Conservation (phyloP, 2,113 vertebrate species). For the Amphilophus citrinellus region DNA sequence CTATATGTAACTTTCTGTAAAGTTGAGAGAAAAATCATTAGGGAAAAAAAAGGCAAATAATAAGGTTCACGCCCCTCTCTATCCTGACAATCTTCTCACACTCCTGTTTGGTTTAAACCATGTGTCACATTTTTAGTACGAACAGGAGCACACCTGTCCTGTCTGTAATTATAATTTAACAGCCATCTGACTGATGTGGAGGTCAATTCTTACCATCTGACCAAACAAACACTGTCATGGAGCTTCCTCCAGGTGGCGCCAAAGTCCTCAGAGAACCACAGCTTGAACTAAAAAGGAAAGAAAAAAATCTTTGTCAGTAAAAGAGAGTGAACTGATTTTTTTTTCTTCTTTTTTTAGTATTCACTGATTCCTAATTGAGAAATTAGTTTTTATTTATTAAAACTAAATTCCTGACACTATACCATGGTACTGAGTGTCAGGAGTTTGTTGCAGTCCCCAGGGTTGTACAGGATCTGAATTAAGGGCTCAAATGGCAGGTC, state of each 20-base stretch:
- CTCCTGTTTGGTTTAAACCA: background rate
- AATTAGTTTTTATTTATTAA: background rate
- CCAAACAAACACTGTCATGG: slow-evolving; percentile 89
- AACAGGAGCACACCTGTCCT: background rate
- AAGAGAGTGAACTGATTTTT: background rate
- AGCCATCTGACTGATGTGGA: background rate
- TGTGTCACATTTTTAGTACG: background rate
- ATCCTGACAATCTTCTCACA: background rate
- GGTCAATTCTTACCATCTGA: slow-evolving; percentile 88
- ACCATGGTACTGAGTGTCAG: slow-evolving; percentile 88
- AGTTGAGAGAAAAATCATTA: background rate
- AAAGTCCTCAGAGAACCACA: slow-evolving; percentile 92
- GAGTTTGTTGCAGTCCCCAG: slow-evolving; percentile 81
- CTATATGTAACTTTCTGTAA: background rate
- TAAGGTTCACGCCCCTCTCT: background rate
- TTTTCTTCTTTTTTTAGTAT: background rate
- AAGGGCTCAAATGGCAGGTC: slow-evolving; percentile 91
- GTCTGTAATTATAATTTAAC: slow-evolving; percentile 3
- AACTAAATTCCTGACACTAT: slow-evolving; percentile 29
- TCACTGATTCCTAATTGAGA: background rate
- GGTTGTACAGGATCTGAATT: slow-evolving; percentile 89
- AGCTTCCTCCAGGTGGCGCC: slow-evolving; percentile 90
- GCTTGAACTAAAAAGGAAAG: slow-evolving; percentile 62
- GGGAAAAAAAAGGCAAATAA: background rate
- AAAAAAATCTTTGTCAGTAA: slow-evolving; percentile 9